Evolutionary conservation across 2,888 invertebrate species (phyloP).

Genomic region (Euphydryas editha): DNA sequence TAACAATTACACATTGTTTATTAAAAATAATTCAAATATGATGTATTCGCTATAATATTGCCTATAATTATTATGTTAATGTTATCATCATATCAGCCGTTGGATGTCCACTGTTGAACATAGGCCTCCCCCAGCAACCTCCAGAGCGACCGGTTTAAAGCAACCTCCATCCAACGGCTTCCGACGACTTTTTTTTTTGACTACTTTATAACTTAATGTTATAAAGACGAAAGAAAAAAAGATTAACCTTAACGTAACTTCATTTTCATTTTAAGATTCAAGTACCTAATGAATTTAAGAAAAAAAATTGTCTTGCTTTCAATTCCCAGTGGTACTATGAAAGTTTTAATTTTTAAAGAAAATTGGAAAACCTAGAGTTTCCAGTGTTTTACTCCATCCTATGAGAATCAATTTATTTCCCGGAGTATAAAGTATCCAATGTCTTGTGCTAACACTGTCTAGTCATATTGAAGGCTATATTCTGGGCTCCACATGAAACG

Average conservation of each 20-base stretch:
- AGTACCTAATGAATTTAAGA: not conserved
- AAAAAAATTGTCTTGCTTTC: not conserved
- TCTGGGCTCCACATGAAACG: not conserved
- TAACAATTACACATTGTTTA: not conserved
- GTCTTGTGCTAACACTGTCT: not conserved
- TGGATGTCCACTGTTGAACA: no score
- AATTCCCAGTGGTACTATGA: not conserved
- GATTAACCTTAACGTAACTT: no score
- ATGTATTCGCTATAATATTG: no score
- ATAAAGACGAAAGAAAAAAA: no score
- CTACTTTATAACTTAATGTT: no score
- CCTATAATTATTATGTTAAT: no score
- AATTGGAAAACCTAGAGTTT: not conserved
- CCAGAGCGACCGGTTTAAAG: no score
- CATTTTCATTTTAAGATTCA: not conserved
- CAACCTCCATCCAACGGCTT: no score
- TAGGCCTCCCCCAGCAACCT: no score
- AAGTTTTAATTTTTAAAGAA: not conserved
- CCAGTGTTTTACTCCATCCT: not conserved
- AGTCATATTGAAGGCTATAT: not conserved
- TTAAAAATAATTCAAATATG: not conserved
- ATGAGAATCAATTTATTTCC: constrained; percentile 1
- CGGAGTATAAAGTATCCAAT: not conserved
- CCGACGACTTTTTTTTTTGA: no score
- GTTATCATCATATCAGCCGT: no score